Evolutionary conservation across 2,888 invertebrate genomes (phyloP), one percentile per base, ranked within the genome.

Genomic region (Scaptomyza caliginosa): DNA sequence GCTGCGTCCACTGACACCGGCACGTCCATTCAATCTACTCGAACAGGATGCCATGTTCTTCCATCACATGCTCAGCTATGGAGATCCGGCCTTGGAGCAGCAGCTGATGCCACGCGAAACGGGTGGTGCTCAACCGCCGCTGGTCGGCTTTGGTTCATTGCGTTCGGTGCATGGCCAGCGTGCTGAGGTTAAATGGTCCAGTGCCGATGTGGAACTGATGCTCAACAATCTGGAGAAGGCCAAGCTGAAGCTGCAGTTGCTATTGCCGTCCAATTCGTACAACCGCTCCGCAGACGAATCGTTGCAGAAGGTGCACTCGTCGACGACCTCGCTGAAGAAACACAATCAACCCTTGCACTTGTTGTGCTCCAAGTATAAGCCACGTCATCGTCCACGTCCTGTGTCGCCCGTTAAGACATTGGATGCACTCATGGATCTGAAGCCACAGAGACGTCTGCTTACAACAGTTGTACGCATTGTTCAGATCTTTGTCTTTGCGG

Each of bases 41-140:
- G 91, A 90, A n/a, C 90, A 89, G 57, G 89, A 90, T 56, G 74
- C 86, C 1, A 67, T 89, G 50, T 90, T 91, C 58, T 86, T 91
- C 19, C 86, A 90, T 19, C 80, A 84, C 46, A 63, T 90, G 39
- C 4, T 54, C 7, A 42, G 52, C 39, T 60, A 58, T 13, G 39
- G 32, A 6, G 40, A 62, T 3, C 10, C 45, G 8, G 17, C 11
- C 6, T 10, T 48, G 23, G 54, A 54, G 23, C 23, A n/a, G 28
- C 7, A 45, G 30, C 11, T 38, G 23, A 5, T 21, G 32, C 40
- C 42, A 1, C 34, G 67, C n/a, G 52, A 42, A 19, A 5, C 62
- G 3, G 69, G 66, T 32, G 76, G 71, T 11, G 40, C 26, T 30
- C 11, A 13, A 16, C 11, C 6, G 7, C 17, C 13, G 23, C 28